These are phyloP conservation scores for Calephelis perditalis DNA, from an alignment of 2,888 invertebrate genomes.

Conservation along the genomic window DNA sequence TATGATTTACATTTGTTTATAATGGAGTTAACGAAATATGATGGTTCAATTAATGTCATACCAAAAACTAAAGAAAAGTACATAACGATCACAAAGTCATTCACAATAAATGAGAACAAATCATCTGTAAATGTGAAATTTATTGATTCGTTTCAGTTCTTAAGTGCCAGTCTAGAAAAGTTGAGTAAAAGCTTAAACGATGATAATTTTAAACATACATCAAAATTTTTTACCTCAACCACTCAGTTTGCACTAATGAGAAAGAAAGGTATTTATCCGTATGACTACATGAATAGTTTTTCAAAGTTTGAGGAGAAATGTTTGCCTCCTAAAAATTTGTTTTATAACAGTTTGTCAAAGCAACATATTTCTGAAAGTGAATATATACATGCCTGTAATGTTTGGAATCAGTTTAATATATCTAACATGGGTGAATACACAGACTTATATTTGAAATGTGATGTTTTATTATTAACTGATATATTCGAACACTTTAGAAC, in stretches of 20 bases:
- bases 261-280: constrained; percentile 28
- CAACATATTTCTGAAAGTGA: constrained; percentile 3
- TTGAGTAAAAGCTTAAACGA: background rate
- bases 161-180: background rate
- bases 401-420: constrained; percentile 1
- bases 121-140: constrained; percentile 18
- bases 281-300: constrained; percentile 28
- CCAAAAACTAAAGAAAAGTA: constrained; percentile 7
- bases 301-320: constrained; percentile 13
- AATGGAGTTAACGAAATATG: constrained; percentile 14
- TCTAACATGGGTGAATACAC: constrained; percentile 6
- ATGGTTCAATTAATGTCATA: constrained; percentile 14
- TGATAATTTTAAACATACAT: constrained; percentile 21
- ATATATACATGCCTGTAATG: background rate
- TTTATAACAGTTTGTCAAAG: constrained; percentile 18
- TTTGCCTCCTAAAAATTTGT: constrained; percentile 23
- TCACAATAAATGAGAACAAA: constrained; percentile 5
- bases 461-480: constrained; percentile 32
- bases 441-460: constrained; percentile 32
- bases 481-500: constrained; percentile 36
- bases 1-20: constrained; percentile 18
- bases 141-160: constrained; percentile 21
- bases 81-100: constrained; percentile 14
- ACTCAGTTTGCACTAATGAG: constrained; percentile 9
- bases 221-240: constrained; percentile 5